phyloP scores from a whole-genome alignment of 1,140 invertebrate genomes.

The Helicoverpa zea region DNA sequence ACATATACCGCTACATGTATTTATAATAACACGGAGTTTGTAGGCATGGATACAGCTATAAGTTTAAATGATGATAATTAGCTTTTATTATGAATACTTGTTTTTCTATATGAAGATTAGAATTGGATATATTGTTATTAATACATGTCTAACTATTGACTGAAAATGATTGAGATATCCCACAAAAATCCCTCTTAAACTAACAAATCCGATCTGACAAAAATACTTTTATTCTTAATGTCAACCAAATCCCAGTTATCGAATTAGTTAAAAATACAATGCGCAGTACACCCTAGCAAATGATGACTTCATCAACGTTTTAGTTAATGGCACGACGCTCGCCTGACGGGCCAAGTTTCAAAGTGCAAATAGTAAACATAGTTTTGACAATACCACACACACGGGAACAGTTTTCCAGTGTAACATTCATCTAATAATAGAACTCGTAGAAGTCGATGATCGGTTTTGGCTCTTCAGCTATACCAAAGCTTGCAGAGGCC shows the following conservation, averaged over 20 bases:
- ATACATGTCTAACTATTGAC: no score
- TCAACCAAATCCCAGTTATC: not conserved
- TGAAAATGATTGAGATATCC: no score
- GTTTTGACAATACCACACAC: slow-evolving; percentile 29
- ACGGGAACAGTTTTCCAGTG: slow-evolving; percentile 24
- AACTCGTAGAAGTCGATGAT: slow-evolving; percentile 51
- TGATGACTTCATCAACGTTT: slow-evolving; percentile 35
- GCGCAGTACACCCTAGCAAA: not conserved
- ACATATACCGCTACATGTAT: slow-evolving; percentile 38
- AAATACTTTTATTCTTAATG: no score
- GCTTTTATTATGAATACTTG: not conserved
- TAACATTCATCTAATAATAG: slow-evolving; percentile 47
- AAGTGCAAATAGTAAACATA: slow-evolving; percentile 45
- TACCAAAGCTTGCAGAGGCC: slow-evolving; percentile 58
- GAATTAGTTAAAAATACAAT: not conserved
- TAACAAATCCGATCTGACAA: no score
- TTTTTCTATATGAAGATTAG: not conserved
- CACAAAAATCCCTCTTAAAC: no score
- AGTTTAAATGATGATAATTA: not conserved
- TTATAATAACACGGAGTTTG: not conserved
- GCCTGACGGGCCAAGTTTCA: slow-evolving; percentile 40
- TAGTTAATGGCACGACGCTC: slow-evolving; percentile 31
- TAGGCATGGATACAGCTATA: not conserved
- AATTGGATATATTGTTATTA: no score
- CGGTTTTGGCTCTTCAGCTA: slow-evolving; percentile 62